A percentile compares a stretch with the other conserved stretches of the same genome.
Evolutionary conservation across 2,797 vertebrate species (phyloP).

Genomic region (Limosa lapponica): DNA sequence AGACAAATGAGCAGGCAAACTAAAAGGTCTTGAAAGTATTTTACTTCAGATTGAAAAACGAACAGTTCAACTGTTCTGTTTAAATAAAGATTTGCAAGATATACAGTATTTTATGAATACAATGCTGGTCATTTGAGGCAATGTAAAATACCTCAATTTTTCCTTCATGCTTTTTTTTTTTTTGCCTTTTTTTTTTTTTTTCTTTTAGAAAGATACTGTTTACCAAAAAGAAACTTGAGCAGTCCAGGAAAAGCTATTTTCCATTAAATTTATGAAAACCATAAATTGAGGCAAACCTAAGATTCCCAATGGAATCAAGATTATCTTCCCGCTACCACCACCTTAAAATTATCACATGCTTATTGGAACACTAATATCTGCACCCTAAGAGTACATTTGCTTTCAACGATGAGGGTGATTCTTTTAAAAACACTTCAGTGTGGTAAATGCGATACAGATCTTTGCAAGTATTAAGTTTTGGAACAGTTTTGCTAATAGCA

Average conservation of each 20-base stretch:
- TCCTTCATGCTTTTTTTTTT: conserved; percentile 76
- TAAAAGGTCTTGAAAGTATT: conserved; percentile 80
- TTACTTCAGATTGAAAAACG: conserved; percentile 82
- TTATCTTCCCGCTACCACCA: conserved; percentile 86
- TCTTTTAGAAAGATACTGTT: conserved; percentile 83
- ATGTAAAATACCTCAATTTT: conserved; percentile 76
- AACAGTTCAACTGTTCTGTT: conserved; percentile 82
- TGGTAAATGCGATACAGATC: conserved; percentile 78
- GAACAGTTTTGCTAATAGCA: conserved; percentile 79
- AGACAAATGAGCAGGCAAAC: conserved; percentile 83
- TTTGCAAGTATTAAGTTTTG: conserved; percentile 75
- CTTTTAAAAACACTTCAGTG: conserved; percentile 75
- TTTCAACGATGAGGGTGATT: conserved; percentile 80
- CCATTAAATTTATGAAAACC: conserved; percentile 86
- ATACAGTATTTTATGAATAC: conserved; percentile 84
- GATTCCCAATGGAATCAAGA: conserved; percentile 88
- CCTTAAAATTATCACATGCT: conserved; percentile 82
- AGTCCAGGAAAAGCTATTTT: conserved; percentile 84
- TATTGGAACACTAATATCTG: conserved; percentile 77
- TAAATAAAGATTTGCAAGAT: conserved; percentile 80
- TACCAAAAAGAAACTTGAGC: conserved; percentile 84
- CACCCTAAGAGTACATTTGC: conserved; percentile 78
- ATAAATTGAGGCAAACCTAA: conserved; percentile 83
- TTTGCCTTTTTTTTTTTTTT: conserved; percentile 10
- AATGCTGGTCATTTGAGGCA: conserved; percentile 83